Evolutionary conservation across 2,113 vertebrate species (phyloP), one percentile per base, ranked within the genome.

Genomic region (Lepus americanus): DNA sequence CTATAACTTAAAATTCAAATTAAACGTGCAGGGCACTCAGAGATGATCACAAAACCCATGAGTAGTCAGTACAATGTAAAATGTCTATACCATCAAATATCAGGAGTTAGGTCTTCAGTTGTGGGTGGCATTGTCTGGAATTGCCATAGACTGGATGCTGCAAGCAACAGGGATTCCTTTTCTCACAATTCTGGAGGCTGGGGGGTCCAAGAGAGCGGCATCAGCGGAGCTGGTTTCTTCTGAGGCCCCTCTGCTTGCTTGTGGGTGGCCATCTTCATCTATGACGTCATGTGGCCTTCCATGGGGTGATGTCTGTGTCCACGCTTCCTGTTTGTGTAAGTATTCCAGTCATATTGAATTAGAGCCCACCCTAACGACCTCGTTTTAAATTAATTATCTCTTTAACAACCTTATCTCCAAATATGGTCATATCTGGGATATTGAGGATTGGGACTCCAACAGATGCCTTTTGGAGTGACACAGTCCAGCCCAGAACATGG

Each of bases 1-100:
- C 51, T 77, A 31, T 61, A 80, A 51, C 69, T 92, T 69, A 92
- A 87, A 92, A 87, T 67, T 94, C 66, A 88, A 90, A 59, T 73
- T 9, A 70, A n/a, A 13, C 51, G 74, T 77, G 19, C 16, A 95
- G 87, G 87, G 33, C 49, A 20, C 1, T 20, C 31, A 44, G 44
- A 44, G 44, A 44, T 44, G 44, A 44, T 44, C 44, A 44, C 44
- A 44, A 90, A 92, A 25, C 9, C 13, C 8, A 44, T 53, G 25
- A 51, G 69, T 66, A 84, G 16, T 78, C 22, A 73, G 31, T 51
- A 31, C 2, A 61, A 14, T 72, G 73, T 73, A 89, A 93, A 88
- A 84, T 79, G 76, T 53, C 44, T 51, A 77, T 72, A 23, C 9
- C 14, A 76, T 49, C 27, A 66, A 36, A 55, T 36, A 94, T 53